Percentiles rank a stretch among this genome's conserved stretches.
These are phyloP conservation scores for Illadopsis cleaveri DNA, from an alignment of 2,113 vertebrate species.

Conservation along the genomic window DNA sequence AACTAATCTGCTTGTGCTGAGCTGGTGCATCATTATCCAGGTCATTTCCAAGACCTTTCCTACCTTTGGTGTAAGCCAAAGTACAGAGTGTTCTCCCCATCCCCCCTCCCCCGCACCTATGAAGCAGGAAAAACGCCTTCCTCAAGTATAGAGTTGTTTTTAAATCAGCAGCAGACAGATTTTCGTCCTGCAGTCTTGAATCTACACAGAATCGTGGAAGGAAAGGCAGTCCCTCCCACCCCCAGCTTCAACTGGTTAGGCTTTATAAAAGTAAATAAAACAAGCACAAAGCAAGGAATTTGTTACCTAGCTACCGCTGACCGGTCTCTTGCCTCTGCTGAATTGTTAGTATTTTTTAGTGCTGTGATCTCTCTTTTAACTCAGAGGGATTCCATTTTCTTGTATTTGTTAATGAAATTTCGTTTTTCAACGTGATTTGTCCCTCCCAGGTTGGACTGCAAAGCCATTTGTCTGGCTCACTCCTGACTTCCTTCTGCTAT, in stretches of 20 bases:
- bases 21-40: neutral
- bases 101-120: rapidly evolving
- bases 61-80: neutral
- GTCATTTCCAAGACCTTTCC: neutral
- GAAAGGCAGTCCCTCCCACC: neutral
- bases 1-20: neutral
- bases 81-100: rapidly evolving
- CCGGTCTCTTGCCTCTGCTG: neutral
- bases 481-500: neutral
- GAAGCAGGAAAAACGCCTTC: neutral
- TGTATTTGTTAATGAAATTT: neutral
- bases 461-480: neutral
- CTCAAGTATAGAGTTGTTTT: neutral
- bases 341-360: neutral
- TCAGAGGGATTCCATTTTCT: neutral
- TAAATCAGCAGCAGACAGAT: neutral
- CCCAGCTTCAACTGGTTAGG: neutral
- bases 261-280: neutral
- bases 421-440: neutral
- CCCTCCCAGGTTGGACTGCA: neutral
- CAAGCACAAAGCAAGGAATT: neutral
- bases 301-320: neutral
- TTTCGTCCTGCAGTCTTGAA: neutral
- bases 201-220: neutral
- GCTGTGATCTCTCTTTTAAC: neutral